A percentile compares a stretch with the other conserved stretches of the same genome.
Evolutionary conservation across 2,888 invertebrate species (phyloP).

Genomic region (Tenthredo distinguenda): DNA sequence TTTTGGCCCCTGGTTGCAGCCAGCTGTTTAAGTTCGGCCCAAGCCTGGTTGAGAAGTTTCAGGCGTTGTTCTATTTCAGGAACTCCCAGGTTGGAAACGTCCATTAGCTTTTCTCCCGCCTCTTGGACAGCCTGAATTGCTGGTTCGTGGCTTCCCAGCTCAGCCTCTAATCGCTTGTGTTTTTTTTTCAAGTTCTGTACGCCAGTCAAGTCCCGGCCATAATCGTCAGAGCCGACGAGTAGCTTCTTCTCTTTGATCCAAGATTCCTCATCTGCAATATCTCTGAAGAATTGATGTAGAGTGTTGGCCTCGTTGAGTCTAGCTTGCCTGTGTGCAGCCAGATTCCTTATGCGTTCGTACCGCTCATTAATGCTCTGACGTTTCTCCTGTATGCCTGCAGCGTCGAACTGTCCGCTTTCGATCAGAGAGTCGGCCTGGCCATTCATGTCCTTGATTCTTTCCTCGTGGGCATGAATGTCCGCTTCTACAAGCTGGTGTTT

Average conservation of each 20-base stretch:
- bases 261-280: slow-evolving; percentile 99
- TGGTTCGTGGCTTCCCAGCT: slow-evolving; percentile 98
- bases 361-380: slow-evolving; percentile 98
- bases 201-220: slow-evolving; percentile 98
- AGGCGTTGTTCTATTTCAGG: slow-evolving; percentile 94
- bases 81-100: slow-evolving; percentile 94
- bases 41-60: slow-evolving; percentile 92
- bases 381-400: slow-evolving; percentile 96
- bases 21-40: slow-evolving; percentile 95
- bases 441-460: slow-evolving; percentile 96
- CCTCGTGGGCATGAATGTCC: slow-evolving; percentile 98
- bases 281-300: slow-evolving; percentile 99
- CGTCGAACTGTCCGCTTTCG: slow-evolving; percentile 98
- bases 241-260: slow-evolving; percentile 99
- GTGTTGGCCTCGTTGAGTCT: slow-evolving; percentile 97
- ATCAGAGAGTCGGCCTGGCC: slow-evolving; percentile 97
- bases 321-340: slow-evolving; percentile 95
- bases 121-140: slow-evolving; percentile 96
- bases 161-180: slow-evolving; percentile 99
- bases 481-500: slow-evolving; percentile 99
- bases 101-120: slow-evolving; percentile 95
- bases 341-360: slow-evolving; percentile 94
- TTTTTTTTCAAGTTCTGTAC: slow-evolving; percentile 99
- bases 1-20: slow-evolving; percentile 95
- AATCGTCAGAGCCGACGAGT: slow-evolving; percentile 98